Base-by-base conservation (phyloP, 2,888 invertebrate genomes). In the Idaea aversata region DNA sequence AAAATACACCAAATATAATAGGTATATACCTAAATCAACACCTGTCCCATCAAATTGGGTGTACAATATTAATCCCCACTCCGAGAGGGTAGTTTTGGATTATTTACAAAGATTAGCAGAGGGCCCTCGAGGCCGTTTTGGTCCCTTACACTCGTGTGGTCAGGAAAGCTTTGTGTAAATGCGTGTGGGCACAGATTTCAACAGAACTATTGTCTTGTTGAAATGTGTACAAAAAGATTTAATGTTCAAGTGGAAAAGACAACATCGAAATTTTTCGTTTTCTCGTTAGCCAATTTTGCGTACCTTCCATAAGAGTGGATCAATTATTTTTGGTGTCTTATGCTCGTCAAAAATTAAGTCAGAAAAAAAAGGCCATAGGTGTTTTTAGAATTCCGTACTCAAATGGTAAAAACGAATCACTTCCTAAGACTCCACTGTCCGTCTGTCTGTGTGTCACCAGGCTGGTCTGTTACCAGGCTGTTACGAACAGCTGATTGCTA, bases 321-420 rank as follows among this genome's bases (percentile, higher is more conserved):
- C 25, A 25, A 25, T 25, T 25, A 1, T 25, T 25, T 25, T 25
- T 25, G 25, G 25, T 25, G 25, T 25, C 25, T 25, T 25, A 25
- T 2, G 25, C 25, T 25, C 3, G 3, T 25, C 25, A 25, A 25
- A 25, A 25, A 25, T 25, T 25, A 2, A 25, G 25, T 25, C 25
- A 25, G n/a, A n/a, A n/a, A 25, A 25, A 25, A 25, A 2, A 25
- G 1, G 25, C 25, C 25, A 25, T 25, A 25, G 25, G 25, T 25
- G 25, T 58, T 10, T 58, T 58, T 58, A 58, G 58, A 15, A 15
- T 58, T 58, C 58, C 58, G 58, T 58, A 58, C 58, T 15, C 58
- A 58, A 58, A n/a, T 1, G 10, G 58, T 10, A 15, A 58, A 58
- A 58, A n/a, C n/a, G n/a, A n/a, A n/a, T n/a, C n/a, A n/a, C 1